Base-by-base conservation (phyloP, 1,140 invertebrate genomes). In the Drosophila nigromelanica region DNA sequence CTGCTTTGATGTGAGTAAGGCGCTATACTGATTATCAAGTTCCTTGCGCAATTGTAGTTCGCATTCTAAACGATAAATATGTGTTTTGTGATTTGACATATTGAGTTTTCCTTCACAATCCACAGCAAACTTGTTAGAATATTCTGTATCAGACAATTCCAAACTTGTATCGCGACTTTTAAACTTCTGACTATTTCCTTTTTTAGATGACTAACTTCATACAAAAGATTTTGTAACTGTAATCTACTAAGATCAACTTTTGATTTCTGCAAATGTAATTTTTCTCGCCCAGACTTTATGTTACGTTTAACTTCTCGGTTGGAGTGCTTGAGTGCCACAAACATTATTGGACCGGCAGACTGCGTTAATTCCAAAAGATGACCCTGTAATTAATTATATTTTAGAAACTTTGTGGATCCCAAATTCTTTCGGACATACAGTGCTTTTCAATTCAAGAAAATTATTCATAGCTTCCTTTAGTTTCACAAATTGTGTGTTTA, bases 141-240 rank as follows among this genome's bases (percentile, higher is more conserved):
- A 80, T 82, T 98, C 96, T 77, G 97, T 95, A 50, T 97, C 93
- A 3, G 96, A 91, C 0, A 99, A 95, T 87, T 98, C 95, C 83
- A 99, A 97, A 78, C 96, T 95, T 93, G 98, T 97, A 94, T 99
- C 97, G 92, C 97, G 97, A 7, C 98, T 98, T 91, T 97, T 98
- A 90, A 98, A 99, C 90, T 98, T 96, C 27, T 98, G 2, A 96
- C 95, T 11, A 98, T 97, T 94, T 99, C 98, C 80, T 97, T 97
- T 72, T 98, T 96, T 2, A 99, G 93, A 93, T 99, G 97, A 90
- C 97, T 96, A 10, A 97, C 95, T 94, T 99, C 98, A 92, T 99
- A 99, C 0, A 98, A 92, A n/a, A 99, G 93, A 93, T 99, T 99
- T 92, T 99, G 98, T 59, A 98, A 93, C 78, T 97, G 96, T 18